A percentile compares a stretch with the other conserved stretches of the same genome.
phyloP scores from a whole-genome alignment of 2,888 invertebrate genomes.

The Syrista parreyssii region DNA sequence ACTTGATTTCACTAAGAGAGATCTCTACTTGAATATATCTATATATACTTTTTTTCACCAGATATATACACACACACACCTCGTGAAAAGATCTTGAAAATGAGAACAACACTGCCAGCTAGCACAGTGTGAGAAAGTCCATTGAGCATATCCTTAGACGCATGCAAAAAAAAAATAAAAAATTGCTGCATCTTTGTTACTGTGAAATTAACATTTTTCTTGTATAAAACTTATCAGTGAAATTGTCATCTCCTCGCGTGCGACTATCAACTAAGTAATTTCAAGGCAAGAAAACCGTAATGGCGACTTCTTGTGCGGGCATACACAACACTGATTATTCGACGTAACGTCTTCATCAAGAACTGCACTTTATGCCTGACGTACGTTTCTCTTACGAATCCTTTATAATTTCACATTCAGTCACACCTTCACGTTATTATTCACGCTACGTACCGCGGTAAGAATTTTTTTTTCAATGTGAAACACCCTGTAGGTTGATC shows the following conservation, averaged over 20 bases:
- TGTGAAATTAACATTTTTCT: too few relatives aligned
- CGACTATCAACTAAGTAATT: neutral
- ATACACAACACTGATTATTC: conserved; percentile 47
- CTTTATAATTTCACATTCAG: neutral
- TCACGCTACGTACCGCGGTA: neutral
- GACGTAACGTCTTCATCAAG: conserved; percentile 16
- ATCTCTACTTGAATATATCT: neutral
- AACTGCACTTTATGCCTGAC: conserved; percentile 10
- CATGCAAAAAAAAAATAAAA: neutral
- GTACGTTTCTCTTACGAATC: neutral
- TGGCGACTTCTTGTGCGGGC: conserved; percentile 35
- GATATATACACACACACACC: neutral
- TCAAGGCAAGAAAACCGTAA: conserved; percentile 22
- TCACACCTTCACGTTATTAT: neutral
- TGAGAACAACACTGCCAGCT: neutral
- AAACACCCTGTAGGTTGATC: neutral
- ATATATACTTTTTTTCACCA: too few relatives aligned
- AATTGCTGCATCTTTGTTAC: neutral
- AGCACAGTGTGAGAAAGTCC: neutral
- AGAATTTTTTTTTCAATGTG: neutral
- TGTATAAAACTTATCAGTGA: neutral
- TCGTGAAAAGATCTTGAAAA: neutral
- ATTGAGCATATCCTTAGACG: neutral
- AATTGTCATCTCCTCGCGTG: neutral
- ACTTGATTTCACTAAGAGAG: neutral